Evolutionary conservation across 2,888 invertebrate genomes (phyloP).

Genomic region (Zaprionus lineosus): DNA sequence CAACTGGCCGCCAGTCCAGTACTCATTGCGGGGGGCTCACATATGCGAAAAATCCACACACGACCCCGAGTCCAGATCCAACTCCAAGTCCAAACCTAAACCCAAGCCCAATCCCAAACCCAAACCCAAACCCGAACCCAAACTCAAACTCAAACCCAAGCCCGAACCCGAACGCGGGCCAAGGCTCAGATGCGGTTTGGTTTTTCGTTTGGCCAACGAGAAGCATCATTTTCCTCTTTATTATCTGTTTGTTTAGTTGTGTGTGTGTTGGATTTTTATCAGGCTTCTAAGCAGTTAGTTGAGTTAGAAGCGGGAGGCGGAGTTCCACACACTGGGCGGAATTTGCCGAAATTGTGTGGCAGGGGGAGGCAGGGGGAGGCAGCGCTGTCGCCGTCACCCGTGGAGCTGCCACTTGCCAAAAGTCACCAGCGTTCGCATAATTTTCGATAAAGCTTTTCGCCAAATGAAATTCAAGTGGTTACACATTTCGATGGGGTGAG

Average conservation of each 20-base stretch:
- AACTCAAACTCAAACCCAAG: neutral
- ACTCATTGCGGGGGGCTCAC: constrained; percentile 57
- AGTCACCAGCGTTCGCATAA: constrained; percentile 78
- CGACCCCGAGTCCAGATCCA: neutral
- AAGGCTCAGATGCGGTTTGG: no score
- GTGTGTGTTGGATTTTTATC: constrained; percentile 75
- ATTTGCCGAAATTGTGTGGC: no score
- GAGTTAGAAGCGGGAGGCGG: constrained; percentile 17
- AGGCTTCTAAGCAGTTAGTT: constrained; percentile 70
- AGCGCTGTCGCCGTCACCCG: constrained; percentile 40
- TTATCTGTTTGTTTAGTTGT: constrained; percentile 74
- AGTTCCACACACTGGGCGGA: no score
- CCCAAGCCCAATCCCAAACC: no score
- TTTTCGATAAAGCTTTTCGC: constrained; percentile 81
- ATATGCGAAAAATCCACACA: constrained; percentile 67
- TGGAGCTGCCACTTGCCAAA: constrained; percentile 67
- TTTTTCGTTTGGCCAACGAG: neutral
- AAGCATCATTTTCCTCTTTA: constrained; percentile 76
- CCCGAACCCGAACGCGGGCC: neutral
- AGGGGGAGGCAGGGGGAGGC: neutral
- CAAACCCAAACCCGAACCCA: constrained; percentile 32
- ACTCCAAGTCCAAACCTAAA: neutral
- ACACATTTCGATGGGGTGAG: constrained; percentile 65
- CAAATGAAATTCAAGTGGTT: constrained; percentile 81
- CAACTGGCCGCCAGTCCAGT: constrained; percentile 54